These are phyloP conservation scores for Lasioglossum calceatum DNA, from an alignment of 2,888 invertebrate genomes.

Conservation along the genomic window DNA sequence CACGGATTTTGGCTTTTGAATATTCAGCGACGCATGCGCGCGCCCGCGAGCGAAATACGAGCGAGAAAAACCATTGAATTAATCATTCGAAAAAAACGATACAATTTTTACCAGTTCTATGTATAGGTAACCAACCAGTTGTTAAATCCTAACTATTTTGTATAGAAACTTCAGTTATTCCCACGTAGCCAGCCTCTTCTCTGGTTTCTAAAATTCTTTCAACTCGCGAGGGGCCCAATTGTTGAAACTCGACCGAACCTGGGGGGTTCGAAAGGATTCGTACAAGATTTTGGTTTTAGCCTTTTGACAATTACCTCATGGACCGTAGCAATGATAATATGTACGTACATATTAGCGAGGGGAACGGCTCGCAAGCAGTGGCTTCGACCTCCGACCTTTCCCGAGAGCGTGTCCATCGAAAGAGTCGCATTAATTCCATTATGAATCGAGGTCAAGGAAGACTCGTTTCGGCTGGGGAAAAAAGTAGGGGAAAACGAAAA, in stretches of 20 bases:
- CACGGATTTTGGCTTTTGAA: conserved; percentile 30
- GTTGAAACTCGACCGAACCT: not conserved
- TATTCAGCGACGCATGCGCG: conserved; percentile 19
- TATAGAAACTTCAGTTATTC: not conserved
- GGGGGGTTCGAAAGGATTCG: not conserved
- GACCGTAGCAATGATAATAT: conserved; percentile 26
- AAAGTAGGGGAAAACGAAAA: not conserved
- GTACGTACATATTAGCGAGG: not conserved
- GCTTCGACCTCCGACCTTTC: conserved; percentile 40
- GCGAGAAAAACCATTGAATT: not conserved
- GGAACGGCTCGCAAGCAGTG: not conserved
- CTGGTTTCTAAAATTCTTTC: too few relatives aligned
- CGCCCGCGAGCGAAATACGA: not conserved
- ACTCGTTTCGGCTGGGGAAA: conserved; percentile 29
- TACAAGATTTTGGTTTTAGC: not conserved
- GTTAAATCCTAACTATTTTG: too few relatives aligned
- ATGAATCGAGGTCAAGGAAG: conserved; percentile 60
- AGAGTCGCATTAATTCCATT: conserved; percentile 52
- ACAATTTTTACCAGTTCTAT: too few relatives aligned
- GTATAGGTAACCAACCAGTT: too few relatives aligned
- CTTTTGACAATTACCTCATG: conserved; percentile 29
- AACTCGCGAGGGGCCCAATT: not conserved
- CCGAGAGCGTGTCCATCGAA: conserved; percentile 10
- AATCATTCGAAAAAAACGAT: too few relatives aligned
- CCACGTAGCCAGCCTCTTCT: too few relatives aligned